Evolutionary conservation across 2,797 vertebrate genomes (phyloP), one percentile per base, ranked within the genome.

Genomic region (Periophthalmus magnuspinnatus): DNA sequence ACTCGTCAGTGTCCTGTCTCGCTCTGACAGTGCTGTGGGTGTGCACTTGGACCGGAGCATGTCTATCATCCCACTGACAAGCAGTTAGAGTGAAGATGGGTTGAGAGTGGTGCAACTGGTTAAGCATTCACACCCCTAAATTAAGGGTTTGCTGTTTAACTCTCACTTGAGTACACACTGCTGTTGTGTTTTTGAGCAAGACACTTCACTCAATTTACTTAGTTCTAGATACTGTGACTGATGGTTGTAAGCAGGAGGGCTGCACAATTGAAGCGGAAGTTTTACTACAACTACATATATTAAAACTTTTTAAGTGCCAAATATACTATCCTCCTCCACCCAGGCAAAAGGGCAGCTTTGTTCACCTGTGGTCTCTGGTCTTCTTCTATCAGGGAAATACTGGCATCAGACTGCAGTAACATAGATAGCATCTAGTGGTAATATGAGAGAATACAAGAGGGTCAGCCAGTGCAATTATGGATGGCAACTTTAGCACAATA

Each of bases 1-100:
- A 81, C 34, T 86, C 81, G 36, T 11, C 55, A 66, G 68, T 52
- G 34, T 14, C 69, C 68, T 70, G 74, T 75, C 79, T 45, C 68
- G 48, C 62, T 52, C 58, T 68, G 74, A 65, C 80, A 80, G 75
- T 48, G 41, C 62, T 66, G 71, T 68, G 67, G 65, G 67, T 78
- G 50, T n/a, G 32, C 10, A 45, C 64, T 65, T 38, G 21, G 59
- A 28, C 47, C 54, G 1, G 4, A 69, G 63, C 71, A 34, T 19
- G 64, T 76, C 67, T 38, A 5, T 78, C 71, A 77, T 72, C 34
- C 45, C 21, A 64, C 34, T 19, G 56, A 52, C 65, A 63, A 56
- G 32, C 14, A 59, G 32, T 16, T 19, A 17, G 17, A 33, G 32
- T 33, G 28, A 34, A 33, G 16, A 34, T 33, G 57, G 32, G 32